Evolutionary conservation across 2,113 vertebrate genomes (phyloP).

Genomic region (Rhodinocichla rosea): DNA sequence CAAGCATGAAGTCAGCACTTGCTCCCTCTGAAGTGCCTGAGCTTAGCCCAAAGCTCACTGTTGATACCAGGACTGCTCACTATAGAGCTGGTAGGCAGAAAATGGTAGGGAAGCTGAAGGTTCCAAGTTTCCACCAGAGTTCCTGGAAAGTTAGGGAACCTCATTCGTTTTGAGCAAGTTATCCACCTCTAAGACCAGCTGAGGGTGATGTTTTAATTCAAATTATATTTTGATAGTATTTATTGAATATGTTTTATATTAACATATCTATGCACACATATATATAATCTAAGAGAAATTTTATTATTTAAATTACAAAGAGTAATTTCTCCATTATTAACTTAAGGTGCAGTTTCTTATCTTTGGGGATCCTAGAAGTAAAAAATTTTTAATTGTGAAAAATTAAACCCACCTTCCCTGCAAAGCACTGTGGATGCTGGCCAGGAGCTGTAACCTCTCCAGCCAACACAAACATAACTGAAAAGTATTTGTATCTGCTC

Average conservation of each 20-base stretch:
- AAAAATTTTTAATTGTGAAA: neutral
- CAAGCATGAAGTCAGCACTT: neutral
- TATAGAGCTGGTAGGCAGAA: neutral
- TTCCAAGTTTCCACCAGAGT: neutral
- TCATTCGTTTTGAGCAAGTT: neutral
- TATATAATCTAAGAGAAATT: neutral
- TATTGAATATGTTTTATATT: neutral
- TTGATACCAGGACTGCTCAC: neutral
- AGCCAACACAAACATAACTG: neutral
- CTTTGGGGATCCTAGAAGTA: neutral
- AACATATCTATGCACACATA: neutral
- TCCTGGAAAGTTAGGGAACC: neutral
- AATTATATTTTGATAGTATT: neutral
- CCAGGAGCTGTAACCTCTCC: neutral
- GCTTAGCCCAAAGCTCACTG: neutral
- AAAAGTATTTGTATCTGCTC: neutral
- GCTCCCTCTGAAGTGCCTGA: neutral
- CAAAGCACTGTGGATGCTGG: neutral
- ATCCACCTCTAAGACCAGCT: neutral
- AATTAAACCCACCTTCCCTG: rapidly evolving
- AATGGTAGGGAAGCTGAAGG: neutral
- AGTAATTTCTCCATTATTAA: neutral
- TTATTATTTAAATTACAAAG: neutral
- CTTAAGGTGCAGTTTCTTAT: neutral
- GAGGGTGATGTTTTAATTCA: neutral